Evolutionary conservation across 2,888 invertebrate species (phyloP).

Genomic region (Steromphala cineraria): DNA sequence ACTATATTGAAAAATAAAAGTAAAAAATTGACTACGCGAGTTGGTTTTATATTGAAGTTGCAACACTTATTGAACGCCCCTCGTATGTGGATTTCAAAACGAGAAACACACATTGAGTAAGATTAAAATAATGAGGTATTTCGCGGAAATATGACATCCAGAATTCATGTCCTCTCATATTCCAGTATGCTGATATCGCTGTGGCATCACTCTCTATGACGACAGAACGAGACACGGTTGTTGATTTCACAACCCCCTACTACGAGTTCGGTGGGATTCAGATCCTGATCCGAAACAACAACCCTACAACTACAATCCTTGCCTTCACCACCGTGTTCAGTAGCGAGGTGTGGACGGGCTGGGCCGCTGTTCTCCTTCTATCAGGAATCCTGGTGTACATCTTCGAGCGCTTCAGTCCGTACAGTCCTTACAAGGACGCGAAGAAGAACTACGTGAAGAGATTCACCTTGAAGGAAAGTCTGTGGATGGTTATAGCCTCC

Average conservation of each 20-base stretch:
- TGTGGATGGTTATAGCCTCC: conserved; percentile 94
- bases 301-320: conserved; percentile 88
- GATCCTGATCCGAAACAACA: conserved; percentile 90
- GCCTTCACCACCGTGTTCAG: conserved; percentile 95
- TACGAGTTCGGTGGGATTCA: conserved; percentile 94
- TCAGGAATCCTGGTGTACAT: conserved; percentile 93
- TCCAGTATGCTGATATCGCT: conserved; percentile 87
- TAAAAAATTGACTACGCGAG: too few relatives aligned
- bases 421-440: conserved; percentile 84
- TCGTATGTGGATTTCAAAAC: too few relatives aligned
- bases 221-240: conserved; percentile 90
- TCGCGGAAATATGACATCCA: too few relatives aligned
- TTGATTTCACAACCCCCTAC: conserved; percentile 93
- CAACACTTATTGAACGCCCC: too few relatives aligned
- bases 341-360: conserved; percentile 90
- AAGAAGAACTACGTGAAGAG: conserved; percentile 80
- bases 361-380: conserved; percentile 84
- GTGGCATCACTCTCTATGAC: conserved; percentile 91
- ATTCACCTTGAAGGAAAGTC: conserved; percentile 92
- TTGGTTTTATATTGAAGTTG: too few relatives aligned
- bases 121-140: too few relatives aligned
- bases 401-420: conserved; percentile 91
- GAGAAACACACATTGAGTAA: too few relatives aligned
- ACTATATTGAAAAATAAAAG: too few relatives aligned
- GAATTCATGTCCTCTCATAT: neutral